Evolutionary conservation across 2,797 vertebrate genomes (phyloP).

Genomic region (Acanthurus tractus): DNA sequence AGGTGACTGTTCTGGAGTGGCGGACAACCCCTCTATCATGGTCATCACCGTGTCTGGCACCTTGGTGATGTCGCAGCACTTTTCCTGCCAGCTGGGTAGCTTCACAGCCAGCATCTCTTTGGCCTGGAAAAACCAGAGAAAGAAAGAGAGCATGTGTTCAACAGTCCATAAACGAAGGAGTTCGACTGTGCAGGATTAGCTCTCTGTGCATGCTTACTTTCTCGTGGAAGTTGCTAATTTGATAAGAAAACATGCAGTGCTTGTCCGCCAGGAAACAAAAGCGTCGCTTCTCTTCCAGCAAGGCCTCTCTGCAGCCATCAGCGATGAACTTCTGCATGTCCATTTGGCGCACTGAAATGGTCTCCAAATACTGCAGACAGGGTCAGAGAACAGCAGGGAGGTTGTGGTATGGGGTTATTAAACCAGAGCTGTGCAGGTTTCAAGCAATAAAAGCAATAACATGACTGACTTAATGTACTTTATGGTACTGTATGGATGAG

Average conservation of each 20-base stretch:
- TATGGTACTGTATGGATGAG: neutral
- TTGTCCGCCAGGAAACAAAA: conserved; percentile 99
- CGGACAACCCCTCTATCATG: conserved; percentile 90
- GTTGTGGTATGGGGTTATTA: neutral
- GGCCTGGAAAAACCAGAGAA: conserved; percentile 83
- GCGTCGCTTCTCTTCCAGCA: conserved; percentile 95
- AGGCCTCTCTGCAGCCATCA: conserved; percentile 94
- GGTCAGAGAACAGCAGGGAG: conserved; percentile 14
- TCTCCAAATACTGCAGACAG: conserved; percentile 89
- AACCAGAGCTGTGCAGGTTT: neutral
- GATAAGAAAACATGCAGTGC: conserved; percentile 93
- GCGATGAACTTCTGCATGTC: conserved; percentile 97
- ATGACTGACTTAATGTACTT: neutral
- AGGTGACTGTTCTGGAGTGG: conserved; percentile 88
- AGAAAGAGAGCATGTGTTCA: neutral
- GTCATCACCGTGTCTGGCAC: conserved; percentile 91
- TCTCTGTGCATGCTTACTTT: conserved; percentile 82
- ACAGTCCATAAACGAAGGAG: neutral
- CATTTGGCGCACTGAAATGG: conserved; percentile 91
- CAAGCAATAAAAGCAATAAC: conserved; percentile 4
- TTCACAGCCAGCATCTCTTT: conserved; percentile 90
- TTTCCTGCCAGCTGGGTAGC: conserved; percentile 93
- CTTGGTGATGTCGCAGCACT: conserved; percentile 91
- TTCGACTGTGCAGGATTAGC: neutral
- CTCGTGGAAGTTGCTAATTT: conserved; percentile 88